These are phyloP conservation scores for Ophthalmotilapia sp. DNA, from an alignment of 2,113 vertebrate genomes.

Conservation along the genomic window DNA sequence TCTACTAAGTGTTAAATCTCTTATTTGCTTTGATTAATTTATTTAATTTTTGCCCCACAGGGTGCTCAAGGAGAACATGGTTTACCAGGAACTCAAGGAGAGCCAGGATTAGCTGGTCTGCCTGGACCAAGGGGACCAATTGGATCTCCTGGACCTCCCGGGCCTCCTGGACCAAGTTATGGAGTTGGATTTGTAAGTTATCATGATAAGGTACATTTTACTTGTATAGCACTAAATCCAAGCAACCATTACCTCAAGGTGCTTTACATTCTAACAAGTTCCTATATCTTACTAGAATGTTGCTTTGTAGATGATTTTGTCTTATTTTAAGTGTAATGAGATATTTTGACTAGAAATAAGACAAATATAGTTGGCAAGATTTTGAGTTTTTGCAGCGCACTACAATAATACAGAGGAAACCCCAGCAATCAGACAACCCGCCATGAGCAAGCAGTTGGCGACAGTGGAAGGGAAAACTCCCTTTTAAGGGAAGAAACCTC, in stretches of 20 bases:
- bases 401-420: neutral
- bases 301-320: neutral
- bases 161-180: constrained; percentile 72
- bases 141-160: constrained; percentile 80
- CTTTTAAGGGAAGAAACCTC: neutral
- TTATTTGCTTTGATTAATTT: neutral
- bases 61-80: constrained; percentile 77
- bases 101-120: constrained; percentile 78
- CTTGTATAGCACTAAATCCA: neutral
- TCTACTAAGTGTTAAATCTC: neutral
- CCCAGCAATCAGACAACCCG: neutral
- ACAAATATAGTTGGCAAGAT: neutral
- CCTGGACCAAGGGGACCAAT: constrained; percentile 86
- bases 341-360: neutral
- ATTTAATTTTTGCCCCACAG: constrained; percentile 46
- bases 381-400: neutral
- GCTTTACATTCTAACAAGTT: neutral
- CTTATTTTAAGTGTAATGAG: neutral
- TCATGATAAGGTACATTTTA: neutral
- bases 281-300: neutral
- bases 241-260: neutral
- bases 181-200: constrained; percentile 87
- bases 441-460: neutral
- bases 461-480: neutral
- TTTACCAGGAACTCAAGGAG: constrained; percentile 68